A percentile compares a stretch with the other conserved stretches of the same genome.
Conservation (phyloP, 2,888 invertebrate genomes). For the Tinea pellionella region DNA sequence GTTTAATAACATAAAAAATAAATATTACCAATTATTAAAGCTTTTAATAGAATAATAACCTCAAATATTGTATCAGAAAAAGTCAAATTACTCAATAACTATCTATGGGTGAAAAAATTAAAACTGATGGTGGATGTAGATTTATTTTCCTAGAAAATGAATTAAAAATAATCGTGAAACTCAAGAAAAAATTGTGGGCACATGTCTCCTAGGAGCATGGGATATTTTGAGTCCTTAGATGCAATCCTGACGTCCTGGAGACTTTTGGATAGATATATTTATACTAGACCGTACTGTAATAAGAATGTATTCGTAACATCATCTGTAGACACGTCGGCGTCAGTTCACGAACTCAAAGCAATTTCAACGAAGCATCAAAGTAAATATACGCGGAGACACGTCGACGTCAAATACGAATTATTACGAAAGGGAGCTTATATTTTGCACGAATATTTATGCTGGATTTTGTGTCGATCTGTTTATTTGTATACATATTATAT, state of each 20-base stretch:
- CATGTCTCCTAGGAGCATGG: too few species aligned
- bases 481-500: neutral
- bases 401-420: constrained; percentile 4
- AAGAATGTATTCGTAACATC: neutral
- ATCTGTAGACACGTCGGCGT: neutral
- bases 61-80: too few species aligned
- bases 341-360: constrained; percentile 4
- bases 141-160: neutral
- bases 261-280: neutral
- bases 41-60: too few species aligned
- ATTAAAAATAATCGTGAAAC: too few species aligned
- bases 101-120: too few species aligned
- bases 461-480: neutral
- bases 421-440: neutral
- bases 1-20: too few species aligned
- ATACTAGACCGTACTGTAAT: neutral
- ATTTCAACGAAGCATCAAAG: constrained; percentile 6
- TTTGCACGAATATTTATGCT: neutral
- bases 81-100: too few species aligned
- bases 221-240: too few species aligned
- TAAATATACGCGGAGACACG: constrained; percentile 2
- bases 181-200: too few species aligned
- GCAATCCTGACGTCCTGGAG: too few species aligned
- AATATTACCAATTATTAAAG: too few species aligned
- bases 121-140: too few species aligned